Conservation (phyloP, 2,888 invertebrate genomes). For the Drosophila gaucha region DNA sequence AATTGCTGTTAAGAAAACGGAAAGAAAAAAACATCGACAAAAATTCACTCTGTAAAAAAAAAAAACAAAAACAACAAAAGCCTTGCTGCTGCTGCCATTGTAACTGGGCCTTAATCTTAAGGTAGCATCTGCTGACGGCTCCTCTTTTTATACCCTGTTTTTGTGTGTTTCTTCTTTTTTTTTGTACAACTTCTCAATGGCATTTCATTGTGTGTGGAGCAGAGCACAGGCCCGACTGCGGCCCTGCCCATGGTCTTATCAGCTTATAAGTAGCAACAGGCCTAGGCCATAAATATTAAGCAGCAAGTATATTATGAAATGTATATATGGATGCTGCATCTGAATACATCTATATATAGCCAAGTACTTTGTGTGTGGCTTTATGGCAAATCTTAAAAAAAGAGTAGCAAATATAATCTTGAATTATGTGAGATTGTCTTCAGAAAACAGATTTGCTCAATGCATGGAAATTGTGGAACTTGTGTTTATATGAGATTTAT, state of each 20-base stretch:
- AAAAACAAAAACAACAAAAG: constrained; percentile 59
- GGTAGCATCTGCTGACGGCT: constrained; percentile 67
- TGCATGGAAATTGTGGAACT: not conserved
- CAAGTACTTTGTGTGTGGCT: constrained; percentile 14
- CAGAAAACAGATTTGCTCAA: not conserved
- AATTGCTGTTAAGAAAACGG: constrained; percentile 60
- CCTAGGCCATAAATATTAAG: constrained; percentile 60
- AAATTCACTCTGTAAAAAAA: constrained; percentile 44
- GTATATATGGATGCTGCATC: not conserved
- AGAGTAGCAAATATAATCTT: constrained; percentile 14
- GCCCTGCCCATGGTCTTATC: constrained; percentile 56
- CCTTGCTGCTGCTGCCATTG: constrained; percentile 55
- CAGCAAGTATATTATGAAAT: constrained; percentile 38
- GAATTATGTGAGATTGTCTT: constrained; percentile 2
- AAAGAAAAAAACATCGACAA: constrained; percentile 27
- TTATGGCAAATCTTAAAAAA: not conserved
- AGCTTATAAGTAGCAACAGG: constrained; percentile 52
- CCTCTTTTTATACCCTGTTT: constrained; percentile 6
- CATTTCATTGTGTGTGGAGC: constrained; percentile 48
- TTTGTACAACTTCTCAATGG: constrained; percentile 32
- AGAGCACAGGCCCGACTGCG: constrained; percentile 1
- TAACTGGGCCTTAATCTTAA: constrained; percentile 68
- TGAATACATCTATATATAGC: constrained; percentile 6
- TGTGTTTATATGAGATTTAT: not conserved
- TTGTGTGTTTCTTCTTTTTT: not conserved